Percentiles rank a stretch among this genome's conserved stretches.
Evolutionary conservation across 2,888 invertebrate species (phyloP).

Genomic region (Meiosimyza decipiens): DNA sequence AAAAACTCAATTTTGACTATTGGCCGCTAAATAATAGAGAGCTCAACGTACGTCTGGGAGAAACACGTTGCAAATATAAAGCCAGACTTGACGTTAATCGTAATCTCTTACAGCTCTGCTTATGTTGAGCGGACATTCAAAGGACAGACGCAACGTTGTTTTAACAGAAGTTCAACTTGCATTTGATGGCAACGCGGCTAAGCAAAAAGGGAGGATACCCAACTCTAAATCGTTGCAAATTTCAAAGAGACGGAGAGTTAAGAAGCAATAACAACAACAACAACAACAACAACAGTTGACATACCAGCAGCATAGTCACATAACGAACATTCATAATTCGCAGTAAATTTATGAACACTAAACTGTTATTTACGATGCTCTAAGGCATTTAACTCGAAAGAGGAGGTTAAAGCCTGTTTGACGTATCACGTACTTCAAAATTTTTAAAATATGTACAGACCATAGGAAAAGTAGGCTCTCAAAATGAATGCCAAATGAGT

Average conservation of each 20-base stretch:
- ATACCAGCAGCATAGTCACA: background rate
- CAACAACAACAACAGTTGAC: too few relatives aligned
- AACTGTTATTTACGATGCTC: slow-evolving; percentile 63
- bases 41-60: too few relatives aligned
- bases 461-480: too few relatives aligned
- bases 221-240: background rate
- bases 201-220: background rate
- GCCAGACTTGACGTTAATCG: too few relatives aligned
- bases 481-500: too few relatives aligned
- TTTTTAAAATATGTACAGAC: too few relatives aligned
- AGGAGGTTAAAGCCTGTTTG: background rate
- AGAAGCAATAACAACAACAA: background rate
- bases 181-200: slow-evolving; percentile 16
- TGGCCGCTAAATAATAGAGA: too few relatives aligned
- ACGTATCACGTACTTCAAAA: too few relatives aligned
- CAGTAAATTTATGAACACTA: slow-evolving; percentile 62
- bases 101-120: too few relatives aligned
- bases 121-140: too few relatives aligned
- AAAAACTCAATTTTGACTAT: too few relatives aligned
- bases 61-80: too few relatives aligned
- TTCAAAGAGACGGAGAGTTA: background rate
- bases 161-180: slow-evolving; percentile 20
- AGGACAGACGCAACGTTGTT: background rate
- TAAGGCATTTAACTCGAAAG: slow-evolving; percentile 53
- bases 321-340: slow-evolving; percentile 59